phyloP scores from a whole-genome alignment of 2,113 vertebrate species.

The Bucco capensis region DNA sequence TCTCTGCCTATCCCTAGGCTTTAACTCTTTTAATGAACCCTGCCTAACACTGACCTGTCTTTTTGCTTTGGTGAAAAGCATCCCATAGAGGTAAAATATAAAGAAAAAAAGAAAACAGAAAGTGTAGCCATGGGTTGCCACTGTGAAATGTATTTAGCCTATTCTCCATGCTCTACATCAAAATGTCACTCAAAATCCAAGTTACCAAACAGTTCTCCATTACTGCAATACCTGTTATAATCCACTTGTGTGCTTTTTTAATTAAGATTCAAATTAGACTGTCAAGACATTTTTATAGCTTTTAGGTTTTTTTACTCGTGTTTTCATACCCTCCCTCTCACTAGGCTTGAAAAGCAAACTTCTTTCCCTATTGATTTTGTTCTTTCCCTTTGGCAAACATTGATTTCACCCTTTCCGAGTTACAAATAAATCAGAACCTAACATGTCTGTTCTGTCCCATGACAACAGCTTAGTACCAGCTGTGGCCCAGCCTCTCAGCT shows the following conservation, averaged over 20 bases:
- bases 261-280: slow-evolving; percentile 41
- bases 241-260: slow-evolving; percentile 6
- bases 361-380: slow-evolving; percentile 20
- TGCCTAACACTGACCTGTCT: neutral
- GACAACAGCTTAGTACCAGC: neutral
- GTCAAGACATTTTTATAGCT: slow-evolving; percentile 32
- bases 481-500: neutral
- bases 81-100: neutral
- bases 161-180: neutral
- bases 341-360: neutral
- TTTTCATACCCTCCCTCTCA: slow-evolving; percentile 4
- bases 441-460: neutral
- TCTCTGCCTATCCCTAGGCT: neutral
- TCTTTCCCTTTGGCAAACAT: slow-evolving; percentile 28
- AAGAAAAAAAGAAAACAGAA: neutral
- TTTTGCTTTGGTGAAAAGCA: neutral
- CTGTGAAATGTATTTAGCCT: neutral
- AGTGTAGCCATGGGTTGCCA: neutral
- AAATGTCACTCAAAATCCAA: slow-evolving; percentile 26
- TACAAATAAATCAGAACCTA: neutral
- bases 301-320: neutral
- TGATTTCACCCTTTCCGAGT: neutral
- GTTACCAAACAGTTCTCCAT: slow-evolving; percentile 26
- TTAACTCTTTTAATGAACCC: neutral
- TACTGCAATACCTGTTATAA: slow-evolving; percentile 43